Percentiles rank a stretch among this genome's conserved stretches.
phyloP scores from a whole-genome alignment of 2,797 vertebrate genomes.

The Hemitrygon akajei region DNA sequence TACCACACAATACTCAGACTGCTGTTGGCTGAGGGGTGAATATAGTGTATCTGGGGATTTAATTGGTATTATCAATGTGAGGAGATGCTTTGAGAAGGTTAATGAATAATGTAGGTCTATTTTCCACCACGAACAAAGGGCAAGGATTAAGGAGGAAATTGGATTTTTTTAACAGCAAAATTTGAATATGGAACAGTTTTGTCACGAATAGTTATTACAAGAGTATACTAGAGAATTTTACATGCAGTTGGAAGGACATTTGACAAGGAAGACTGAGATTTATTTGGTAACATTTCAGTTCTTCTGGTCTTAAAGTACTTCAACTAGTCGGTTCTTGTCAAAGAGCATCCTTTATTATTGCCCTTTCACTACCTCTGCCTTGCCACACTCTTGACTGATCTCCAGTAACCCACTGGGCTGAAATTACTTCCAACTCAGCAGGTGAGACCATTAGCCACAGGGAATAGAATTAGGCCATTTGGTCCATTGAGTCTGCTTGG shows the following conservation, averaged over 20 bases:
- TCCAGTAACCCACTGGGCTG: background rate
- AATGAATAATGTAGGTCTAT: background rate
- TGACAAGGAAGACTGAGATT: background rate
- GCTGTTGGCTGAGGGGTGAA: background rate
- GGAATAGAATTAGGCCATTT: no score
- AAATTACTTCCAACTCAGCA: background rate
- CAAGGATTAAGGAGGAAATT: background rate
- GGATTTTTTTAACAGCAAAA: background rate
- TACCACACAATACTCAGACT: background rate
- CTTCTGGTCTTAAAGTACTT: background rate
- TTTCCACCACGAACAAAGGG: background rate
- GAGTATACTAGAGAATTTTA: background rate
- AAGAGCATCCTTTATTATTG: background rate
- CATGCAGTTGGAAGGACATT: background rate
- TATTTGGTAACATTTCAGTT: background rate
- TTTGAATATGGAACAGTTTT: background rate
- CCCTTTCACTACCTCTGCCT: background rate
- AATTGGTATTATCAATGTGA: background rate
- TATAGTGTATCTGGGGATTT: background rate
- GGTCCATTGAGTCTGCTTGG: no score
- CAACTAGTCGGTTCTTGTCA: background rate
- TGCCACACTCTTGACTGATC: background rate
- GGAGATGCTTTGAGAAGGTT: background rate
- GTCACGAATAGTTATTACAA: background rate
- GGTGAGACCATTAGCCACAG: background rate